phyloP scores from a whole-genome alignment of 2,888 invertebrate species.

The Metopia argyrocephala region DNA sequence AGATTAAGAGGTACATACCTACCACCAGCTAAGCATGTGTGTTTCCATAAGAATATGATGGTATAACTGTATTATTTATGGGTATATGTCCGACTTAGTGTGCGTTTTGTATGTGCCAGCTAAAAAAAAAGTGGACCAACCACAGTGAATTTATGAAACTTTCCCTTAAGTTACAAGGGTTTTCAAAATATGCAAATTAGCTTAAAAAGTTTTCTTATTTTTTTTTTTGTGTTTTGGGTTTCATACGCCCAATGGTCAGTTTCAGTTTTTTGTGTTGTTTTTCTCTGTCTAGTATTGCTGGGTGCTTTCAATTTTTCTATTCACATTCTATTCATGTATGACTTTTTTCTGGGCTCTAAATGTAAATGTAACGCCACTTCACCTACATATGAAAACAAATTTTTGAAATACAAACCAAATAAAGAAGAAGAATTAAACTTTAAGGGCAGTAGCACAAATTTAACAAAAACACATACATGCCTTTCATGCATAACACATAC shows the following conservation, averaged over 20 bases:
- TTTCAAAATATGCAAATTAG: constrained; percentile 74
- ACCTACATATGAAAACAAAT: constrained; percentile 47
- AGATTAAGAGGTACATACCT: too few relatives aligned
- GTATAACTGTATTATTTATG: not conserved
- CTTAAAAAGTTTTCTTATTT: constrained; percentile 51
- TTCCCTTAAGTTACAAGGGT: constrained; percentile 70
- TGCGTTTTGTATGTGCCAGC: constrained; percentile 10
- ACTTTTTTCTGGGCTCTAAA: constrained; percentile 1
- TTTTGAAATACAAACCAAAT: constrained; percentile 45
- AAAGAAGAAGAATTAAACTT: constrained; percentile 32
- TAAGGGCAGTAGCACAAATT: constrained; percentile 51
- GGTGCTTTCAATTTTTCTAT: not conserved
- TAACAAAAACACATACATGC: not conserved
- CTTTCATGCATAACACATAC: too few relatives aligned
- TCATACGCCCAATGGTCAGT: constrained; percentile 57
- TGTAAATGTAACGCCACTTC: constrained; percentile 35
- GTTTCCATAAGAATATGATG: not conserved
- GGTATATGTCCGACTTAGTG: constrained; percentile 5
- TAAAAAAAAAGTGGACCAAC: constrained; percentile 42
- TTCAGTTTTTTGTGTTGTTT: constrained; percentile 30
- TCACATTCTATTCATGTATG: not conserved
- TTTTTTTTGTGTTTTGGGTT: constrained; percentile 16
- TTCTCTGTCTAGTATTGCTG: not conserved
- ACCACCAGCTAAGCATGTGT: too few relatives aligned
- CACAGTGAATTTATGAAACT: constrained; percentile 66